Conservation (phyloP, 2,797 vertebrate species). For the Tokudaia muenninki region DNA sequence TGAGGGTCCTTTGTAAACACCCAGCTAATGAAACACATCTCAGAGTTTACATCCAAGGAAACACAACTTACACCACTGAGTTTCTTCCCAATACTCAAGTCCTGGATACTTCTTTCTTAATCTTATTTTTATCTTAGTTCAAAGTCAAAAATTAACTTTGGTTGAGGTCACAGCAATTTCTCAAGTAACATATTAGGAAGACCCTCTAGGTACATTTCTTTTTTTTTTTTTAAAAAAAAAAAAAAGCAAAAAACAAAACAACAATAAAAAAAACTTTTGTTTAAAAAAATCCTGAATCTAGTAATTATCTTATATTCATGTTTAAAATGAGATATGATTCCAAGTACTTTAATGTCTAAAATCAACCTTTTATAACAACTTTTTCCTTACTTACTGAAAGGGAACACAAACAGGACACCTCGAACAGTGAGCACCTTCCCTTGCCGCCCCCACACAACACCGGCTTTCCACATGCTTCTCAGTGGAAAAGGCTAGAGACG, state of each 20-base stretch:
- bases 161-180: neutral
- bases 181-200: neutral
- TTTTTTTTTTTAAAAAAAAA: no score
- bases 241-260: neutral
- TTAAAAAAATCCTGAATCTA: slow-evolving; percentile 37
- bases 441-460: neutral
- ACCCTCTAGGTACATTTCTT: neutral
- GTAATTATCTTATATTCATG: neutral
- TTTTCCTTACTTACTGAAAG: neutral
- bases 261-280: slow-evolving; percentile 32
- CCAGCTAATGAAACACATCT: neutral
- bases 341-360: neutral
- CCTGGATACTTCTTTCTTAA: neutral
- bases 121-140: neutral
- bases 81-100: neutral
- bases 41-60: neutral
- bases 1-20: neutral
- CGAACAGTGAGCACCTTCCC: neutral
- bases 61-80: neutral
- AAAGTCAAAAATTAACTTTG: neutral
- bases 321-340: slow-evolving; percentile 36
- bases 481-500: neutral
- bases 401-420: slow-evolving; percentile 19
- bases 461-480: neutral
- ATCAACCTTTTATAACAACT: slow-evolving; percentile 27